Base-by-base conservation (phyloP, 1,140 invertebrate species). In the Ips typographus region DNA sequence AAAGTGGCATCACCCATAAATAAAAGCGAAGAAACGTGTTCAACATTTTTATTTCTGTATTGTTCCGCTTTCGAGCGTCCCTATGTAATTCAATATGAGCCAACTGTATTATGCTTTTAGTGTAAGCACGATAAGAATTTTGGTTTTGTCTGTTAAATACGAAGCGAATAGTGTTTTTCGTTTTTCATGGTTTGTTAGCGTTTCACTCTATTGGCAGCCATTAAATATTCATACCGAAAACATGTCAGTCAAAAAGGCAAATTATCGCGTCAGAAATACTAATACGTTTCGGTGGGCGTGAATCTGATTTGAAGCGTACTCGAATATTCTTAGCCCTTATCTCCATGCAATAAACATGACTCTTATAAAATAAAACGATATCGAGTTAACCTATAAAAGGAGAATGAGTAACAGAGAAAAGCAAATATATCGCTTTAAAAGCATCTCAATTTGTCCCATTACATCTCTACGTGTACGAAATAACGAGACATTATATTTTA, bases 11-110 rank as follows among this genome's bases (percentile, higher is more conserved):
- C 65, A 40, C 55, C 57, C 65, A 68, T 68, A 68, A 68, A 68
- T 68, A 68, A 68, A 68, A 68, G 65, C 55, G 65, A 56, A 58
- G 44, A 61, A 41, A 68, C 65, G 65, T 68, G 65, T 60, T 56
- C 65, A 37, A 59, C 65, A 68, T 68, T 60, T 68, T 60, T 68
- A 68, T 60, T 36, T 43, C 40, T 42, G n/a, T 44, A 68, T 55
- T 68, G 43, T 40, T 52, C 40, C 49, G 56, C 42, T 68, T 59
- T 51, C 22, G 42, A 41, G 42, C 40, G 51, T 44, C 40, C 22
- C 58, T 42, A 7, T 42, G 58, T 60, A 61, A 68, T 68, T 68
- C 58, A 68, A 68, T 66, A 58, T 66, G 39, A 39, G 43, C 8
- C 39, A 49, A 40, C 6, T 47, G 53, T 66, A 58, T 63, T 47